phyloP scores from a whole-genome alignment of 2,113 vertebrate species.

The Theristicus caerulescens region DNA sequence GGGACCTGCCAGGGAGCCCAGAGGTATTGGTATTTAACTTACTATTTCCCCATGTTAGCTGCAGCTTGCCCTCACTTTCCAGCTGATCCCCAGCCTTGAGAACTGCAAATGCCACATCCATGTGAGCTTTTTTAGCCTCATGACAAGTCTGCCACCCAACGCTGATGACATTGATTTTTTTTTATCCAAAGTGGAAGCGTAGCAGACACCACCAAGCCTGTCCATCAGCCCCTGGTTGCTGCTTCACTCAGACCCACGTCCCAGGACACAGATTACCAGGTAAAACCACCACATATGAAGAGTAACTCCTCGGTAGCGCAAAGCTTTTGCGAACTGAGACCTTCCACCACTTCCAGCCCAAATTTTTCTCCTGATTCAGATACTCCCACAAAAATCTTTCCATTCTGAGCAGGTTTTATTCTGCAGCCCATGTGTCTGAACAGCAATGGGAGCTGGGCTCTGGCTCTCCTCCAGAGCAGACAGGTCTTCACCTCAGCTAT shows the following conservation, averaged over 20 bases:
- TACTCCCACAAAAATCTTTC: background rate
- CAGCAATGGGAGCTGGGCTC: background rate
- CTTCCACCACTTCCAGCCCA: background rate
- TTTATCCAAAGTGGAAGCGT: background rate
- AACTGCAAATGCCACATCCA: background rate
- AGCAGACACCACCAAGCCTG: background rate
- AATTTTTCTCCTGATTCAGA: background rate
- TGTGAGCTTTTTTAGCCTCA: background rate
- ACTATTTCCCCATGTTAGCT: fast-evolving
- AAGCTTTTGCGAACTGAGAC: background rate
- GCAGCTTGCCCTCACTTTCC: background rate
- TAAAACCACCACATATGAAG: background rate
- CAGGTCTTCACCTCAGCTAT: background rate
- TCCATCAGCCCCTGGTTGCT: background rate
- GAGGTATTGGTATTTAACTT: background rate
- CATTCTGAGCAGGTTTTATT: background rate
- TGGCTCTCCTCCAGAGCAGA: background rate
- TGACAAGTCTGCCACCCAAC: background rate
- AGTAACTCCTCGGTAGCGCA: background rate
- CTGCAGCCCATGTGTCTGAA: background rate
- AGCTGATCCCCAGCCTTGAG: background rate
- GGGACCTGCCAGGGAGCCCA: background rate
- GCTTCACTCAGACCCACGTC: background rate
- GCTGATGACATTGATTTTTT: fast-evolving
- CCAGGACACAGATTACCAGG: background rate